Evolutionary conservation across 2,113 vertebrate species (phyloP).

Genomic region (Gymnarchus niloticus): DNA sequence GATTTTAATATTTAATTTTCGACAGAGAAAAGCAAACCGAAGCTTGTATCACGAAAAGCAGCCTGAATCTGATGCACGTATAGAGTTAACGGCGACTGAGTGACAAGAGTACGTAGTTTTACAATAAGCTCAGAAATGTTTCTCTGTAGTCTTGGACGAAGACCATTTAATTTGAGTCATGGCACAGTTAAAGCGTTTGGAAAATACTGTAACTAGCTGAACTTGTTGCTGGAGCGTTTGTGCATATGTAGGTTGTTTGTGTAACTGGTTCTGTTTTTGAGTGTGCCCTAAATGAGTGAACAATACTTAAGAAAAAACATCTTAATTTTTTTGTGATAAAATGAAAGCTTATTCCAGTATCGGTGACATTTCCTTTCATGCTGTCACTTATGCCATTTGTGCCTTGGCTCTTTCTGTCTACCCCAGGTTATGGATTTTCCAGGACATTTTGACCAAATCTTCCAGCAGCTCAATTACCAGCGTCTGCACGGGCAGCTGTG

Average conservation of each 20-base stretch:
- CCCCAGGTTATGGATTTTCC: conserved; percentile 93
- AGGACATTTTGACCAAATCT: conserved; percentile 93
- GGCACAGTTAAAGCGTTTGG: no score
- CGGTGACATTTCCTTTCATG: neutral
- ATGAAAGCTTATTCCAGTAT: no score
- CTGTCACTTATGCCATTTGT: neutral
- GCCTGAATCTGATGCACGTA: neutral
- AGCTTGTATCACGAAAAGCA: neutral
- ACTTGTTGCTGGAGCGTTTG: neutral
- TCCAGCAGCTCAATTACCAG: conserved; percentile 96
- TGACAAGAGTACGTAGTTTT: no score
- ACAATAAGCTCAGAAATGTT: no score
- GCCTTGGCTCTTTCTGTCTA: conserved; percentile 18
- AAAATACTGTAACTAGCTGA: neutral
- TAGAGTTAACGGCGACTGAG: no score
- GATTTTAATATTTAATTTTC: no score
- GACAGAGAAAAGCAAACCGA: neutral
- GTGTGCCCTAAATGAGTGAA: no score
- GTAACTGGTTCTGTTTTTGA: neutral
- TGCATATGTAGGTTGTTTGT: neutral
- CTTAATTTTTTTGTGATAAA: no score
- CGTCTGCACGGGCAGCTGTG: conserved; percentile 90
- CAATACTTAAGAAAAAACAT: no score
- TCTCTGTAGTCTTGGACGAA: no score
- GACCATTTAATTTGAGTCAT: no score